Base-by-base conservation (phyloP, 2,113 vertebrate species). In the Strix aluco region DNA sequence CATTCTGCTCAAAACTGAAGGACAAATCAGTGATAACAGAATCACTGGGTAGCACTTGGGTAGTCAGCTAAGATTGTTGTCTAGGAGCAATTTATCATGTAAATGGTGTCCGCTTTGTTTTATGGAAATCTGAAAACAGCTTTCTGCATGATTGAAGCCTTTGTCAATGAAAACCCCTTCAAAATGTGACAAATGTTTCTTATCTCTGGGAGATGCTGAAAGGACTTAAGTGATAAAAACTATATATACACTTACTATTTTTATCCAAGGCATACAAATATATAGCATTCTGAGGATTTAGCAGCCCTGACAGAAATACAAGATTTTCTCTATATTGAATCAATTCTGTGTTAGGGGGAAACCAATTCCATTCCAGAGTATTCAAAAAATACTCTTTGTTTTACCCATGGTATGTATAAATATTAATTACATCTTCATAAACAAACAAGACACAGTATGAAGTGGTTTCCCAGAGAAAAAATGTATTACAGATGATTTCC, bases 1-100 rank as follows among this genome's bases (percentile, higher is more conserved):
- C 94, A 92, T 98, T 98, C 96, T 95, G 57, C 69, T 95, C 90
- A 97, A 97, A 97, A 98, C 80, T 98, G 97, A 98, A 98, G 98
- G 98, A 97, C 98, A 97, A 98, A 98, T 97, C 96, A 96, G 97
- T 97, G 98, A 98, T 98, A 98, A 98, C 92, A 96, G 95, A 98
- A 98, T 97, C 97, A 97, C 86, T 19, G 59, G 77, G 86, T 69
- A 97, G 95, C 98, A 98, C 89, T 98, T 97, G 97, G 91, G 90
- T 96, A 98, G 98, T 97, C 97, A 98, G 96, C 97, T 97, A 97
- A 98, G 98, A 98, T 98, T 97, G 97, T 96, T 97, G 97, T 99
- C 98, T 98, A 79, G 70, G 92, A 98, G 98, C 98, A 98, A 99
- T 99, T 98, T 98, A 98, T 99, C 98, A 99, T 99, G 98, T 98